These are phyloP conservation scores for Paedocypris sp. DNA, from an alignment of 2,113 vertebrate species.

Conservation along the genomic window DNA sequence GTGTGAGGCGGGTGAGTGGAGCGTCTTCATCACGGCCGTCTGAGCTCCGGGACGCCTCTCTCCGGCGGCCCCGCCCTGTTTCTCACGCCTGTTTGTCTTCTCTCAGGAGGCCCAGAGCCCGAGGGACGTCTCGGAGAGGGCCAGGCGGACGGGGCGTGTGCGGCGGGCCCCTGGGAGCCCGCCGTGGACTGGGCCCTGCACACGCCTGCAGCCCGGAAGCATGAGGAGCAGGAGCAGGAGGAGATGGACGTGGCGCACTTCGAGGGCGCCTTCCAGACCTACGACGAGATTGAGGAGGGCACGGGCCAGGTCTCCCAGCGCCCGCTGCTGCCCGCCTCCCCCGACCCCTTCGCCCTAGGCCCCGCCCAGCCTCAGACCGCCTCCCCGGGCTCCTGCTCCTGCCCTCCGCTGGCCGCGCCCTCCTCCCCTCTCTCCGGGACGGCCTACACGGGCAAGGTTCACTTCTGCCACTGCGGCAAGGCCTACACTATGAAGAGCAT, in stretches of 20 bases:
- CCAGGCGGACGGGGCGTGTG: constrained; percentile 12
- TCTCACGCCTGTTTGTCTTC: constrained; percentile 27
- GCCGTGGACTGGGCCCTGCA: constrained; percentile 15
- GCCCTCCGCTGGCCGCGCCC: constrained; percentile 43
- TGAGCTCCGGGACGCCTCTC: constrained; percentile 17
- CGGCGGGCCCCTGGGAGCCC: constrained; percentile 39
- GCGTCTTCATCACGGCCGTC: constrained; percentile 36
- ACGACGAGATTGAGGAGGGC: constrained; percentile 60
- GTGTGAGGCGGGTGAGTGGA: constrained; percentile 32
- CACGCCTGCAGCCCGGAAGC: constrained; percentile 46
- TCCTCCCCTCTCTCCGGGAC: constrained; percentile 48
- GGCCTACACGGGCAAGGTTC: constrained; percentile 57
- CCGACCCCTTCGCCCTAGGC: constrained; percentile 46
- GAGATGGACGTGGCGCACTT: constrained; percentile 50
- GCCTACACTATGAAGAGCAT: constrained; percentile 70
- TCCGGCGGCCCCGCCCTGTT: neutral
- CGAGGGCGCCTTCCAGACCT: constrained; percentile 47
- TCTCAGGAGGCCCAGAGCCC: constrained; percentile 39
- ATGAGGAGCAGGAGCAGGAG: constrained; percentile 41
- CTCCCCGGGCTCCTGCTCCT: constrained; percentile 46
- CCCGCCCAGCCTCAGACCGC: no score
- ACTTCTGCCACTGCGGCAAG: constrained; percentile 71
- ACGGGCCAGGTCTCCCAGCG: constrained; percentile 63
- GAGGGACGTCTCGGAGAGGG: constrained; percentile 27
- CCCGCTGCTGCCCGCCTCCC: constrained; percentile 51